phyloP scores from a whole-genome alignment of 2,113 vertebrate genomes.

The Gorsachius goisagi region DNA sequence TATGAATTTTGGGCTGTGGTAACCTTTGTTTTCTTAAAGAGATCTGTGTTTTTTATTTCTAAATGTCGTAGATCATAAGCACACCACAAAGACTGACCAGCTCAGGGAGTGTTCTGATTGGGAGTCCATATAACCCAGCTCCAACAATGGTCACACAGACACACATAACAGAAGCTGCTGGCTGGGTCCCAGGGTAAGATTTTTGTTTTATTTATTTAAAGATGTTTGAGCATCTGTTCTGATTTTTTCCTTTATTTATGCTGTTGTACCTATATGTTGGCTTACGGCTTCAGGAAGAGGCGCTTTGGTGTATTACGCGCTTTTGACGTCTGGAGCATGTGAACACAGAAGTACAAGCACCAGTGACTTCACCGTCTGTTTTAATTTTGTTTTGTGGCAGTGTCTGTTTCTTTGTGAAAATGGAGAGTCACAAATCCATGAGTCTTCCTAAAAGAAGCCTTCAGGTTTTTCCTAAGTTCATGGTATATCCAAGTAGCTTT shows the following conservation, averaged over 20 bases:
- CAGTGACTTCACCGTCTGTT: neutral
- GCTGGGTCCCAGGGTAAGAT: constrained; percentile 83
- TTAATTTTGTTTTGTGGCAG: neutral
- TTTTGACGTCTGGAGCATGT: neutral
- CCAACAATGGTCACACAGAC: constrained; percentile 85
- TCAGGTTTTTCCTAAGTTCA: neutral
- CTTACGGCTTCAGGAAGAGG: neutral
- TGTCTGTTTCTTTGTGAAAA: neutral
- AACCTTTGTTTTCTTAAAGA: neutral
- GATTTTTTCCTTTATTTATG: neutral
- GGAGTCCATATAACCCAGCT: constrained; percentile 78
- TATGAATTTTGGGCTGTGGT: neutral
- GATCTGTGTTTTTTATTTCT: neutral
- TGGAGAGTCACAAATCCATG: neutral
- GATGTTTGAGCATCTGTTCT: neutral
- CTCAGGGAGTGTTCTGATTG: constrained; percentile 82
- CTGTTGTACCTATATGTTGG: neutral
- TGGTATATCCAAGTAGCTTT: neutral
- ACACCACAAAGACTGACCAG: constrained; percentile 82
- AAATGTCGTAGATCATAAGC: constrained; percentile 81
- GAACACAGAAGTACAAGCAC: neutral
- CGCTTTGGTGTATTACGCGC: neutral
- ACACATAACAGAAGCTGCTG: constrained; percentile 75
- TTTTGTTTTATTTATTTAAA: neutral
- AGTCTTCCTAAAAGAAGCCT: neutral